Percentiles rank a stretch among this genome's conserved stretches.
These are phyloP conservation scores for Caranx melampygus DNA, from an alignment of 2,113 vertebrate genomes.

Conservation along the genomic window DNA sequence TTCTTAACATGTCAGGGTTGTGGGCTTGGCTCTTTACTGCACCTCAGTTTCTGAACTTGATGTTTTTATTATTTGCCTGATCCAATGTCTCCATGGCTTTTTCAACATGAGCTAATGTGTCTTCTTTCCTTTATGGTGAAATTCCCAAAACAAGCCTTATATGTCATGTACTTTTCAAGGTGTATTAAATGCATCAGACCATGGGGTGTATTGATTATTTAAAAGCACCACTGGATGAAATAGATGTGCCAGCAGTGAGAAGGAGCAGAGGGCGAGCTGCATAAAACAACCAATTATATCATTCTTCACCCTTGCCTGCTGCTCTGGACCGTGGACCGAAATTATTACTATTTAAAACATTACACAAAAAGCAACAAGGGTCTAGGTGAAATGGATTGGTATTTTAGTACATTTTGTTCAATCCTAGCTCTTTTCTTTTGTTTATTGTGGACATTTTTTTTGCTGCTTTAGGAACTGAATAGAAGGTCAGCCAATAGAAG, in stretches of 20 bases:
- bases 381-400: slow-evolving; percentile 14
- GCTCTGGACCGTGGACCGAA: slow-evolving; percentile 35
- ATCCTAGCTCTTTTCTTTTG: slow-evolving; percentile 21
- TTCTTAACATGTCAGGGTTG: slow-evolving; percentile 22
- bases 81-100: neutral
- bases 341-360: slow-evolving; percentile 64
- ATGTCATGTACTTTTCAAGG: slow-evolving; percentile 62
- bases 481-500: slow-evolving; percentile 29
- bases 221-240: slow-evolving; percentile 71
- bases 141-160: slow-evolving; percentile 31
- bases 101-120: slow-evolving; percentile 11
- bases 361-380: slow-evolving; percentile 22
- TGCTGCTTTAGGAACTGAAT: slow-evolving; percentile 29
- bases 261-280: slow-evolving; percentile 58
- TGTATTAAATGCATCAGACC: slow-evolving; percentile 63
- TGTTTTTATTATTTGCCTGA: neutral
- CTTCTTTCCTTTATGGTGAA: neutral
- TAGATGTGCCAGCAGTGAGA: slow-evolving; percentile 63
- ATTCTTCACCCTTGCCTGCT: slow-evolving; percentile 57
- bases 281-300: slow-evolving; percentile 76
- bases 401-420: slow-evolving; percentile 22
- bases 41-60: slow-evolving; percentile 9
- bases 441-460: slow-evolving; percentile 25
- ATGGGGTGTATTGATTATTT: slow-evolving; percentile 75
- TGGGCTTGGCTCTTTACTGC: neutral